Evolutionary conservation across 2,888 invertebrate species (phyloP), one percentile per base, ranked within the genome.

Genomic region (Ochropleura leucogaster): DNA sequence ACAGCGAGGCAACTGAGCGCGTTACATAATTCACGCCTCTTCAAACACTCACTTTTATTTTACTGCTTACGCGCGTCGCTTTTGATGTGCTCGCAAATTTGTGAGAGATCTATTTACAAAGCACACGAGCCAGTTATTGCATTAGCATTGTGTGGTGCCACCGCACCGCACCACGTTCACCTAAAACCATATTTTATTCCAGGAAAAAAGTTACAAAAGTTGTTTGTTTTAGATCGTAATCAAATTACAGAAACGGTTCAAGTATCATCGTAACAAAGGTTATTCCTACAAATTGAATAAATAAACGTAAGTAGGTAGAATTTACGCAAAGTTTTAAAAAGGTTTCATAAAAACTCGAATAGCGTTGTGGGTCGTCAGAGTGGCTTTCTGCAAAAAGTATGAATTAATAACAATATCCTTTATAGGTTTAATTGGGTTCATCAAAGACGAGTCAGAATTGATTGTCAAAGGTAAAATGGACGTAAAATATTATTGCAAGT

Each of bases 21-120:
- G 87, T 90, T 90, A 90, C 88, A 91, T 90, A 90, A 92, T 91
- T 90, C 86, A 90, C 88, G 87, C 78, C 87, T 87, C 88, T 89
- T 90, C 88, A 92, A 91, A 90, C 88, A 87, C 89, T 92, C 87
- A 87, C 88, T 91, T 91, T 92, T 92, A 92, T 92, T 92, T 90
- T 85, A 86, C 87, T 83, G 83, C 87, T 86, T 88, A 88, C 87
- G 89, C 80, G 87, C 85, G 85, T 83, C 86, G 84, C 88, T 85
- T 89, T 90, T 90, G 89, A 91, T 89, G 87, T 89, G 80, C 88
- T 85, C 84, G 80, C 85, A 82, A 89, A 89, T 91, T 89, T 89
- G 87, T 83, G 78, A 89, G 85, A 86, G 86, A 90, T 91, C 87
- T 88, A 87, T 90, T 90, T 89, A 88, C 82, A 84, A 86, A 88